These are phyloP conservation scores for Gymnocypris eckloni DNA, from an alignment of 2,797 vertebrate species.

Conservation along the genomic window DNA sequence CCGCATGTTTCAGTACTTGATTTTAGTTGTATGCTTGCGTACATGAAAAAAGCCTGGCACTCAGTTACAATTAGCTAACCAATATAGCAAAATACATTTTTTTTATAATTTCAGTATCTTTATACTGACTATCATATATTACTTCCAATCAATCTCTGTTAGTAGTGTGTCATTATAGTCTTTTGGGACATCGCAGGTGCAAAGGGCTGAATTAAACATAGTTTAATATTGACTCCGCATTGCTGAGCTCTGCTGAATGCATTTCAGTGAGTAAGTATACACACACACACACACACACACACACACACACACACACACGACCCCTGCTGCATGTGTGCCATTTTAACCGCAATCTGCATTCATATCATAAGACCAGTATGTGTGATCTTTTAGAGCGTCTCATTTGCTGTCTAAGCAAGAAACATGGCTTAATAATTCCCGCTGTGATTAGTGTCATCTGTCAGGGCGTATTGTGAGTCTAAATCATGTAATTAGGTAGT, in stretches of 20 bases:
- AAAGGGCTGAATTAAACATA: background rate
- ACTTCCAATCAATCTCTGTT: constrained; percentile 28
- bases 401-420: constrained; percentile 31
- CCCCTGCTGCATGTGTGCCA: background rate
- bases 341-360: constrained; percentile 11
- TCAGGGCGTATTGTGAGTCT: constrained; percentile 19
- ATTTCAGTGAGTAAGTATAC: constrained; percentile 2
- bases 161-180: constrained; percentile 1
- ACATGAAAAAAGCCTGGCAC: background rate
- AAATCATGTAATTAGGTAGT: constrained; percentile 40
- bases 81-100: background rate
- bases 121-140: background rate
- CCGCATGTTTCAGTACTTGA: background rate
- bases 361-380: constrained; percentile 22
- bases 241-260: background rate
- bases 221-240: constrained; percentile 14
- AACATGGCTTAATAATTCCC: constrained; percentile 20
- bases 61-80: background rate
- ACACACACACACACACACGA: background rate
- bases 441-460: constrained; percentile 22
- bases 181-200: constrained; percentile 20
- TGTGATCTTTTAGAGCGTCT: constrained; percentile 31
- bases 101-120: background rate
- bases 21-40: background rate
- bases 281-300: background rate